Percentiles rank a stretch among this genome's conserved stretches.
These are phyloP conservation scores for Drosophila navojoa DNA, from an alignment of 1,140 invertebrate species.

Conservation along the genomic window DNA sequence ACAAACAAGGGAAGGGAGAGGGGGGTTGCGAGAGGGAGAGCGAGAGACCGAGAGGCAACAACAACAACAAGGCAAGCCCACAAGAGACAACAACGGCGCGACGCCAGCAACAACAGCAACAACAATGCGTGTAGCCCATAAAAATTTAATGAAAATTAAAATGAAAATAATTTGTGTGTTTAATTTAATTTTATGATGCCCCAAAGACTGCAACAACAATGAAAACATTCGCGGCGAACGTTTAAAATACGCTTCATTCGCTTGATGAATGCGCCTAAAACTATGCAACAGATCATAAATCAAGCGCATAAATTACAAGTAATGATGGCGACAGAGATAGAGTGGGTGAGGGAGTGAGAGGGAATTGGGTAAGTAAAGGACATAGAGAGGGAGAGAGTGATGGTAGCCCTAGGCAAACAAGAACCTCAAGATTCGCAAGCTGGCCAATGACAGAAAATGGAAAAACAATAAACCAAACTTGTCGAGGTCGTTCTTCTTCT, in stretches of 20 bases:
- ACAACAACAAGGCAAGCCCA: conserved; percentile 11
- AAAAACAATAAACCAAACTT: conserved; percentile 64
- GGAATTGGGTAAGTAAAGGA: neutral
- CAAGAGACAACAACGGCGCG: conserved; percentile 38
- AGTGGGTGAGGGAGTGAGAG: conserved; percentile 1
- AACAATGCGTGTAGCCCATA: conserved; percentile 59
- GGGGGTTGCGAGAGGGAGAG: conserved; percentile 31
- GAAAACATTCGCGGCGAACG: conserved; percentile 15
- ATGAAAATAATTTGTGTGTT: conserved; percentile 80
- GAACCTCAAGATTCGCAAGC: neutral
- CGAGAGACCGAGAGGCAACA: neutral
- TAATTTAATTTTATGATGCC: conserved; percentile 80
- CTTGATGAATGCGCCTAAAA: conserved; percentile 69
- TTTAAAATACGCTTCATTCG: conserved; percentile 31
- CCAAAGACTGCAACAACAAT: conserved; percentile 54
- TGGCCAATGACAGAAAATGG: conserved; percentile 56
- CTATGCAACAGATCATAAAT: conserved; percentile 77
- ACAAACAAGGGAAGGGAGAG: conserved; percentile 39
- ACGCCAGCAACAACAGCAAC: conserved; percentile 34
- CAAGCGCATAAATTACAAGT: conserved; percentile 65
- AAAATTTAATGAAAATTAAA: conserved; percentile 83
- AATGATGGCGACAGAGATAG: neutral
- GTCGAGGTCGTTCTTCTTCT: conserved; percentile 3
- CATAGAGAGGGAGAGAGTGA: neutral
- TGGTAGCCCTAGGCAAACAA: neutral